Evolutionary conservation across 2,797 vertebrate genomes (phyloP).

Genomic region (Bradypus variegatus): DNA sequence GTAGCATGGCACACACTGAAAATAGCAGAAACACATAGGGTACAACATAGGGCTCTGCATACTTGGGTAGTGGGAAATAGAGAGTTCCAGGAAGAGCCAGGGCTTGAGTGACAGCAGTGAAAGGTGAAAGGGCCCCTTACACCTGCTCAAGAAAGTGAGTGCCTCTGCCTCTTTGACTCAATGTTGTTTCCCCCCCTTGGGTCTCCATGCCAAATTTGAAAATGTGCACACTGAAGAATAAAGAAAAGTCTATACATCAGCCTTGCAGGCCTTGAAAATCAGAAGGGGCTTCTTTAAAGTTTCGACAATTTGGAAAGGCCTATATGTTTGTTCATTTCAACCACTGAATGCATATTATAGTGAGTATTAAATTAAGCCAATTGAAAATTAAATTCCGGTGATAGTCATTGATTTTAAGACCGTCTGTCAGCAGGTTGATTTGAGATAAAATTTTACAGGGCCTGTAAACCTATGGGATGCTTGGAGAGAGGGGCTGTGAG

Average conservation of each 20-base stretch:
- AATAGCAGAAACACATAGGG: rapidly evolving
- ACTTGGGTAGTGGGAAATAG: rapidly evolving
- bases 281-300: background rate
- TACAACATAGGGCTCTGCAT: rapidly evolving
- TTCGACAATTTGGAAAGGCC: background rate
- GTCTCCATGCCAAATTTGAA: background rate
- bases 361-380: background rate
- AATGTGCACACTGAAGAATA: rapidly evolving
- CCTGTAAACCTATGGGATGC: rapidly evolving
- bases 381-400: background rate
- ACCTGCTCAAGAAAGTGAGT: rapidly evolving
- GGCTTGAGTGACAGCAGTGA: background rate
- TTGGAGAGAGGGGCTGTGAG: background rate
- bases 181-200: too few species aligned
- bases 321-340: background rate
- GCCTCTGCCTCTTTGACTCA: too few species aligned
- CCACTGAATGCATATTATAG: background rate
- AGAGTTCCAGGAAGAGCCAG: rapidly evolving
- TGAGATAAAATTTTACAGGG: background rate
- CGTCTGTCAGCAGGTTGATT: background rate
- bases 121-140: rapidly evolving
- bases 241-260: rapidly evolving
- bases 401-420: background rate
- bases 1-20: background rate
- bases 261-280: background rate